Base-by-base conservation (phyloP, 1,140 invertebrate genomes). In the Temnothorax nylanderi region DNA sequence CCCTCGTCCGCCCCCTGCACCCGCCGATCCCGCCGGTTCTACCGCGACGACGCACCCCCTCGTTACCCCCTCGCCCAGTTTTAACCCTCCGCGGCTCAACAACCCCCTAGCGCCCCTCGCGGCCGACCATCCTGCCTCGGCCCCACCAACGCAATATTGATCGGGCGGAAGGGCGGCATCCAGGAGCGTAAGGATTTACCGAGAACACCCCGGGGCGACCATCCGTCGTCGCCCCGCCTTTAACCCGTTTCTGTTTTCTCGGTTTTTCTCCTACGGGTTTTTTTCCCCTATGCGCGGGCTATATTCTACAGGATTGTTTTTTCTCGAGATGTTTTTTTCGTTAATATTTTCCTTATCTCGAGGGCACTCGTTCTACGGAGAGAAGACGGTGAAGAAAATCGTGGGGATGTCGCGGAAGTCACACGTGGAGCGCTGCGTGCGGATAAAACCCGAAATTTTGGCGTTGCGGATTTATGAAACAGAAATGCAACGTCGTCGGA, bases 111-210 rank as follows among this genome's bases (percentile, higher is more conserved):
- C 82, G 72, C 81, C 87, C 80, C 82, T 64, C 86, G 69, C 58
- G 16, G 6, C 32, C 13, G 64, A 26, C 85, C 65, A 56, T 76
- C 82, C 69, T 88, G 85, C 89, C 87, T 91, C 91, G 91, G 89
- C 94, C 94, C 94, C 94, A 94, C 94, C 94, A 94, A 92, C 92
- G 94, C 92, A 94, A 94, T 95, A 95, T 95, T 95, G 94, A 95
- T 95, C 94, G 93, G 91, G 91, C 94, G 93, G 94, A 95, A 95
- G 94, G 94, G 94, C 94, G 94, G 94, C 93, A 93, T 92, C 92
- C 94, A 95, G 92, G 90, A 89, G 81, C 93, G 94, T 94, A 93
- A 85, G 86, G 77, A 81, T 74, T 58, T 72, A 77, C 72, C 49
- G 7, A 69, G 44, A 74, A 89, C 62, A 86, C 92, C 93, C 89